A percentile compares a stretch with the other conserved stretches of the same genome.
These are phyloP conservation scores for Cavia aperea DNA, from an alignment of 2,113 vertebrate species.

Conservation along the genomic window DNA sequence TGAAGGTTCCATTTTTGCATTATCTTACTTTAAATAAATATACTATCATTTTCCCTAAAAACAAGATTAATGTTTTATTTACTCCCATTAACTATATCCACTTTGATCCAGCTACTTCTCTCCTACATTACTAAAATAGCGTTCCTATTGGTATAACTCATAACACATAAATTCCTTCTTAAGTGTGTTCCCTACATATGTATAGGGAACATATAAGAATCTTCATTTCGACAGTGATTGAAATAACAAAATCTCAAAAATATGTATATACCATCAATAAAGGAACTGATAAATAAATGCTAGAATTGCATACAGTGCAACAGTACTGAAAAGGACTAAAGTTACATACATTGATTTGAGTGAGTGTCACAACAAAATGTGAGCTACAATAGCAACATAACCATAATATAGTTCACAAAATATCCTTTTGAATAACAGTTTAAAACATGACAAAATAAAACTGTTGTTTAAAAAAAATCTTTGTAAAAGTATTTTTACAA, in stretches of 20 bases:
- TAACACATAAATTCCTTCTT: neutral
- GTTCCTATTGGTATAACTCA: neutral
- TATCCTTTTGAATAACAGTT: slow-evolving; percentile 4
- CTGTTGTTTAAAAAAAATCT: neutral
- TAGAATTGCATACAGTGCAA: neutral
- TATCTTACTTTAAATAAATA: neutral
- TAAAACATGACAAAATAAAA: neutral
- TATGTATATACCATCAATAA: neutral
- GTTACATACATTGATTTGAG: neutral
- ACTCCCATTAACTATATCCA: neutral
- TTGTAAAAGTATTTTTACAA: neutral
- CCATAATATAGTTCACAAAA: neutral
- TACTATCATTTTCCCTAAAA: neutral
- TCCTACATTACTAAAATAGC: neutral
- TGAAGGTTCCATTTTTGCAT: neutral
- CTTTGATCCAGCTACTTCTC: neutral
- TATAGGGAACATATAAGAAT: neutral
- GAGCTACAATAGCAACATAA: neutral
- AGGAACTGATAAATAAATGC: neutral
- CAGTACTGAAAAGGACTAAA: neutral
- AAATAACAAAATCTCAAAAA: neutral
- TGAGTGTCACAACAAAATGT: neutral
- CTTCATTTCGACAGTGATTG: neutral
- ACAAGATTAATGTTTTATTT: neutral
- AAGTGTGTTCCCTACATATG: neutral